Evolutionary conservation across 2,888 invertebrate species (phyloP).

Genomic region (Crocallis elinguaria): DNA sequence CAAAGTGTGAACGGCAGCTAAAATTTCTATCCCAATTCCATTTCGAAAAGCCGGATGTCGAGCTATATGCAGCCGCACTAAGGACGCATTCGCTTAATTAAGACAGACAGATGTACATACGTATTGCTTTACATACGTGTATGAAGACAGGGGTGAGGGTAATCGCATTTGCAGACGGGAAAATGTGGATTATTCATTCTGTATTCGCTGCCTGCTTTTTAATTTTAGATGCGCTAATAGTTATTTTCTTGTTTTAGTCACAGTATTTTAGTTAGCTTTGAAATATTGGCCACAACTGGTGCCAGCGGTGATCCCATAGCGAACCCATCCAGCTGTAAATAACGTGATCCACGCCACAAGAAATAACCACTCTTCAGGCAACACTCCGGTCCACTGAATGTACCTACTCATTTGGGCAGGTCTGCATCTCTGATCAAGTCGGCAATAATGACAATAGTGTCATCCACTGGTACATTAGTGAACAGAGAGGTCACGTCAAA

Average conservation of each 20-base stretch:
- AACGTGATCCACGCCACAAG: too few species aligned
- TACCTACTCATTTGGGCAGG: too few species aligned
- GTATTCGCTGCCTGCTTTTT: constrained; percentile 12
- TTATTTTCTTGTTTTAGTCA: too few species aligned
- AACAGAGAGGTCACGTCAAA: too few species aligned
- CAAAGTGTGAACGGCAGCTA: background rate
- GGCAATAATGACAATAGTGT: too few species aligned
- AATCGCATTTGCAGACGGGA: constrained; percentile 21
- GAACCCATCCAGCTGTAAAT: too few species aligned
- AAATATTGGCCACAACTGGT: too few species aligned
- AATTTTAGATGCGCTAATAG: constrained; percentile 5
- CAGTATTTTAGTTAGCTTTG: background rate
- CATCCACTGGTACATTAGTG: too few species aligned
- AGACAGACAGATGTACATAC: constrained; percentile 37
- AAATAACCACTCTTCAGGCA: too few species aligned
- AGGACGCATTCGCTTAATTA: constrained; percentile 48
- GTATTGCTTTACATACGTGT: constrained; percentile 22
- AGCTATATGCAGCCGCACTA: constrained; percentile 38
- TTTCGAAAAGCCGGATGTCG: constrained; percentile 36
- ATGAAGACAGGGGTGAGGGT: constrained; percentile 2
- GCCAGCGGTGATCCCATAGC: too few species aligned
- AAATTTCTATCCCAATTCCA: constrained; percentile 21
- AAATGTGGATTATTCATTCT: constrained; percentile 12
- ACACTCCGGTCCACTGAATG: too few species aligned
- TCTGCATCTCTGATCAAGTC: too few species aligned